phyloP scores from a whole-genome alignment of 2,888 invertebrate genomes.

The Esperia sulphurella region DNA sequence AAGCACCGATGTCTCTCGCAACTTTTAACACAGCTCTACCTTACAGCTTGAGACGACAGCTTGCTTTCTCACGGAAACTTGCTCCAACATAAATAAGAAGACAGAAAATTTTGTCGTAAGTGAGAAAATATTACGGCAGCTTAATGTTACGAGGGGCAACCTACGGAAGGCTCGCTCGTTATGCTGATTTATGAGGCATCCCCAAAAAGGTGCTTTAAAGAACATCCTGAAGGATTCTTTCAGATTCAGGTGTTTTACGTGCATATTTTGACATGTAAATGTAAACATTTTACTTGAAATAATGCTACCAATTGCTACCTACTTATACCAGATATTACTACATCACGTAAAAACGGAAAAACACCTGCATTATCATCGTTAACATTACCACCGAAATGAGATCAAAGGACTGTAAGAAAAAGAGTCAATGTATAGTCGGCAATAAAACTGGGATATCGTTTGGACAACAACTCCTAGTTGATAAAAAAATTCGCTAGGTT shows the following conservation, averaged over 20 bases:
- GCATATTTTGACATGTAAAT: constrained; percentile 12
- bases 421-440: no score
- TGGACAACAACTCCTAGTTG: no score
- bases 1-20: constrained; percentile 1
- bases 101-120: constrained; percentile 74
- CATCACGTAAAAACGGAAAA: no score
- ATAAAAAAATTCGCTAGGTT: no score
- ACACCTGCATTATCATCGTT: no score
- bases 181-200: constrained; percentile 71
- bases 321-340: no score
- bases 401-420: not conserved
- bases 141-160: constrained; percentile 71
- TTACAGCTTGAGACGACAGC: constrained; percentile 58
- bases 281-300: not conserved
- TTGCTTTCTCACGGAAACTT: constrained; percentile 44
- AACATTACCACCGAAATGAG: no score
- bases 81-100: constrained; percentile 63
- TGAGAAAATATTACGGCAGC: constrained; percentile 76
- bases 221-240: constrained; percentile 56
- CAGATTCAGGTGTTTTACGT: constrained; percentile 44
- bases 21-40: constrained; percentile 10
- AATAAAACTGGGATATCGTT: no score
- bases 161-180: constrained; percentile 70
- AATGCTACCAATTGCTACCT: no score
- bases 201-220: constrained; percentile 56